Evolutionary conservation across 2,113 vertebrate genomes (phyloP).

Genomic region (Callopanchax toddi): DNA sequence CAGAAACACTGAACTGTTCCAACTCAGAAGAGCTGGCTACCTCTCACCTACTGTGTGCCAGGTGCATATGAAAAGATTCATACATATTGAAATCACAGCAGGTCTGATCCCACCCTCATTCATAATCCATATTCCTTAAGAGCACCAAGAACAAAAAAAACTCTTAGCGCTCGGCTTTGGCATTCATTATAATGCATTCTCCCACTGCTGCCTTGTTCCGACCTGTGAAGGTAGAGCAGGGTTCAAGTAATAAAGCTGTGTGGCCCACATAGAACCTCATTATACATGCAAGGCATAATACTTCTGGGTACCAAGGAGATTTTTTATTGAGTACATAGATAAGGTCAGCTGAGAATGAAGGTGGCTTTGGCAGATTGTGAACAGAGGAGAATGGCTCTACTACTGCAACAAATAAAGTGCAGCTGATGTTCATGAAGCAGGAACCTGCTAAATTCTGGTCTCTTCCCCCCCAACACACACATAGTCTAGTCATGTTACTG

Average conservation of each 20-base stretch:
- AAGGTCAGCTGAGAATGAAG: slow-evolving; percentile 28
- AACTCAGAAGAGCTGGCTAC: slow-evolving; percentile 48
- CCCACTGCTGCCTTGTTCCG: slow-evolving; percentile 38
- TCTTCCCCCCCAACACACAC: too few species aligned
- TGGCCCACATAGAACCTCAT: slow-evolving; percentile 25
- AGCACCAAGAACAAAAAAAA: slow-evolving; percentile 67
- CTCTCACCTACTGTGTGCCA: slow-evolving; percentile 64
- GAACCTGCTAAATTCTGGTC: too few species aligned
- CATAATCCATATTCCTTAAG: slow-evolving; percentile 76
- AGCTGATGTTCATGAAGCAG: slow-evolving; percentile 1
- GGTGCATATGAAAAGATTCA: slow-evolving; percentile 70
- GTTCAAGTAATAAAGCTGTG: slow-evolving; percentile 30
- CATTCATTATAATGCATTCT: slow-evolving; percentile 56
- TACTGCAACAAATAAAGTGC: slow-evolving; percentile 3
- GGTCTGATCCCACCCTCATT: slow-evolving; percentile 63
- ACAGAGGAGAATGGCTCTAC: slow-evolving; percentile 2
- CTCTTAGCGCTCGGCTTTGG: slow-evolving; percentile 68
- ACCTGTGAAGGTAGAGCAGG: slow-evolving; percentile 24
- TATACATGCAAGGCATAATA: slow-evolving; percentile 37
- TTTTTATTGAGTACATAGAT: slow-evolving; percentile 24
- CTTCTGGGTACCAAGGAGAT: slow-evolving; percentile 17
- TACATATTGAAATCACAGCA: slow-evolving; percentile 78
- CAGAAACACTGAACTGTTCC: slow-evolving; percentile 8
- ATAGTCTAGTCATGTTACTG: too few species aligned
- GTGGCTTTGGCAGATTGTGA: slow-evolving; percentile 20